A percentile compares a stretch with the other conserved stretches of the same genome.
These are phyloP conservation scores for Mactromeris polynyma DNA, from an alignment of 2,888 invertebrate genomes.

Conservation along the genomic window DNA sequence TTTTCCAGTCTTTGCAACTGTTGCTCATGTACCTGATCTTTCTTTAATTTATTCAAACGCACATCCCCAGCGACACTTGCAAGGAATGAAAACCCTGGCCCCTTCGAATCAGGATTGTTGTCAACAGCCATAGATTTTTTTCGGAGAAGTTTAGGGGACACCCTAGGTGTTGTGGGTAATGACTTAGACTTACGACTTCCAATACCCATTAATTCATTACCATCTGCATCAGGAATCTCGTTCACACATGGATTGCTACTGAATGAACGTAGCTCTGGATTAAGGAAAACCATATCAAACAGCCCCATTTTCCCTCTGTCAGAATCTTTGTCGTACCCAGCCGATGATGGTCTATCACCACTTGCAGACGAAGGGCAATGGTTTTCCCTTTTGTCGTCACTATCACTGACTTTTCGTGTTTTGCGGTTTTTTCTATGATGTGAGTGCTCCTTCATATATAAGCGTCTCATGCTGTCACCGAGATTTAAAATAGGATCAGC, in stretches of 20 bases:
- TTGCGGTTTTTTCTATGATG: background rate
- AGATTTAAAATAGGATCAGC: slow-evolving; percentile 35
- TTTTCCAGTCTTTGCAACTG: background rate
- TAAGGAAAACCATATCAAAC: background rate
- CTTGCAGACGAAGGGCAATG: background rate
- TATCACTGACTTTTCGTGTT: background rate
- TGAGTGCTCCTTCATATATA: slow-evolving; percentile 25
- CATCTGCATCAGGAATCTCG: background rate
- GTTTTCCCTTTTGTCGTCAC: background rate
- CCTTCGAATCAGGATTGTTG: background rate
- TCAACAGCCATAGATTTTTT: background rate
- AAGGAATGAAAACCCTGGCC: slow-evolving; percentile 41
- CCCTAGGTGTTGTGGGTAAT: slow-evolving; percentile 29
- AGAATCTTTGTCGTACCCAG: background rate
- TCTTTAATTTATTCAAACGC: slow-evolving; percentile 12
- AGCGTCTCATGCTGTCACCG: slow-evolving; percentile 27
- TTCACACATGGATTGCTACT: background rate
- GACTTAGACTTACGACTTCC: slow-evolving; percentile 18
- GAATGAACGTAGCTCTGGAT: background rate
- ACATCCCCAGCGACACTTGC: slow-evolving; percentile 31
- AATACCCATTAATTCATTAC: background rate
- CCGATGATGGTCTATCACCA: background rate
- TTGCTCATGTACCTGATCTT: background rate
- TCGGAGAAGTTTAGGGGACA: slow-evolving; percentile 24
- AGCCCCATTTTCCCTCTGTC: slow-evolving; percentile 7